Conservation (phyloP, 2,888 invertebrate species). For the Priapulus caudatus region DNA sequence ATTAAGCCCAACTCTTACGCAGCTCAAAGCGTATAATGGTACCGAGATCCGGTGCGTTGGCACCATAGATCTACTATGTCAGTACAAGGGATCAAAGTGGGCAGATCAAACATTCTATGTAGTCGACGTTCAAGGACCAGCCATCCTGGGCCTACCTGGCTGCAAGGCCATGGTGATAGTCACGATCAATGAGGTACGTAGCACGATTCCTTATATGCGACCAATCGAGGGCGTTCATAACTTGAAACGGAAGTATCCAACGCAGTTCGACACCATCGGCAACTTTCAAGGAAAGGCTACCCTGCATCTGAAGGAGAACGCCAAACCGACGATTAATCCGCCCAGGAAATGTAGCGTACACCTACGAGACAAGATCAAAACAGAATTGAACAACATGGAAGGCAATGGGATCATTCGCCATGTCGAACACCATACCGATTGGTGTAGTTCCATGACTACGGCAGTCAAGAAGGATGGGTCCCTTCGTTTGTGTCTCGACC, state of each 20-base stretch:
- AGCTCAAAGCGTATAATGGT: too few relatives aligned
- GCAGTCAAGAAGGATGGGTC: too few relatives aligned
- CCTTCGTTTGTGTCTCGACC: too few relatives aligned
- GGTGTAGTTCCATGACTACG: too few relatives aligned
- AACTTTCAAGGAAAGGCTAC: not conserved
- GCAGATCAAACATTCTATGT: conserved; percentile 12
- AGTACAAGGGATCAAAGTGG: conserved; percentile 2
- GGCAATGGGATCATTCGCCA: too few relatives aligned
- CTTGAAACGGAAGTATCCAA: conserved; percentile 6
- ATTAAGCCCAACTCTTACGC: too few relatives aligned
- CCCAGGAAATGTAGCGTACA: conserved; percentile 11
- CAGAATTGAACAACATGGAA: too few relatives aligned
- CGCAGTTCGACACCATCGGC: conserved; percentile 12
- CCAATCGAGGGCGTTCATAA: not conserved
- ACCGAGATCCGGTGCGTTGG: too few relatives aligned
- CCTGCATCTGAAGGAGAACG: not conserved
- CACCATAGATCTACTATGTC: conserved; percentile 5
- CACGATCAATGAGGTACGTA: conserved; percentile 13
- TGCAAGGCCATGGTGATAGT: conserved; percentile 12
- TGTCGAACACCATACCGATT: too few relatives aligned
- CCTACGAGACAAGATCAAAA: conserved; percentile 10
- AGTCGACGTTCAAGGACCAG: conserved; percentile 13
- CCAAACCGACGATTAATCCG: conserved; percentile 11
- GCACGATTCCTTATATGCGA: too few relatives aligned
- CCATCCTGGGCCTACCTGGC: conserved; percentile 13